A percentile compares a stretch with the other conserved stretches of the same genome.
Evolutionary conservation across 2,888 invertebrate genomes (phyloP).

Genomic region (Frankliniella fusca): DNA sequence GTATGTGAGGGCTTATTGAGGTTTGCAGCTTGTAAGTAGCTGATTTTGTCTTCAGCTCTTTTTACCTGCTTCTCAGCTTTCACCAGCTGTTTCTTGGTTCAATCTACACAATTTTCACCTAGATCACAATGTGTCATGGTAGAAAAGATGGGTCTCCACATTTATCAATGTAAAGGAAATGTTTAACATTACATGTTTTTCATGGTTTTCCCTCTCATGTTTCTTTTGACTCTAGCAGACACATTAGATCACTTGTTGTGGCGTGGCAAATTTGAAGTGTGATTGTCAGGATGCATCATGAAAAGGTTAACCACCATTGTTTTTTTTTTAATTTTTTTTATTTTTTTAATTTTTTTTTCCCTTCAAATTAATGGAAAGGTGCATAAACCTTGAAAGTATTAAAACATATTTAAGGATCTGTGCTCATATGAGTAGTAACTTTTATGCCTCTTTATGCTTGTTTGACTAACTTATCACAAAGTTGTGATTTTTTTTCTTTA

Average conservation of each 20-base stretch:
- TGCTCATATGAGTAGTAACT: not conserved
- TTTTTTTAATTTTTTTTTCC: not conserved
- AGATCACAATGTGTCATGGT: not conserved
- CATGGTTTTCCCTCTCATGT: too few relatives aligned
- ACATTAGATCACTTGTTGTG: slow-evolving; percentile 8
- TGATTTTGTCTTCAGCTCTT: not conserved
- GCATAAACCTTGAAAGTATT: too few relatives aligned
- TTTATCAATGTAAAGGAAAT: not conserved
- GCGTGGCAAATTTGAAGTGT: not conserved
- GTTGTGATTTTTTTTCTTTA: too few relatives aligned
- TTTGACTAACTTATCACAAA: too few relatives aligned
- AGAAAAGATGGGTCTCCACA: slow-evolving; percentile 6
- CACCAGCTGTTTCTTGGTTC: not conserved
- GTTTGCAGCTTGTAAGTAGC: too few relatives aligned
- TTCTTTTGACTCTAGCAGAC: not conserved
- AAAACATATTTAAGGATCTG: too few relatives aligned
- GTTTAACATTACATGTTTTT: not conserved
- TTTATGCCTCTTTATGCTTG: not conserved
- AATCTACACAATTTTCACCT: not conserved
- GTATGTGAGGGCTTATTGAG: too few relatives aligned
- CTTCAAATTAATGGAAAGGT: too few relatives aligned
- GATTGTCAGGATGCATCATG: slow-evolving; percentile 2
- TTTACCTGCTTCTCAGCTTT: not conserved
- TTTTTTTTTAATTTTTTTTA: not conserved
- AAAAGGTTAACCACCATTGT: not conserved